phyloP scores from a whole-genome alignment of 2,797 vertebrate genomes.

The Acridotheres tristis region DNA sequence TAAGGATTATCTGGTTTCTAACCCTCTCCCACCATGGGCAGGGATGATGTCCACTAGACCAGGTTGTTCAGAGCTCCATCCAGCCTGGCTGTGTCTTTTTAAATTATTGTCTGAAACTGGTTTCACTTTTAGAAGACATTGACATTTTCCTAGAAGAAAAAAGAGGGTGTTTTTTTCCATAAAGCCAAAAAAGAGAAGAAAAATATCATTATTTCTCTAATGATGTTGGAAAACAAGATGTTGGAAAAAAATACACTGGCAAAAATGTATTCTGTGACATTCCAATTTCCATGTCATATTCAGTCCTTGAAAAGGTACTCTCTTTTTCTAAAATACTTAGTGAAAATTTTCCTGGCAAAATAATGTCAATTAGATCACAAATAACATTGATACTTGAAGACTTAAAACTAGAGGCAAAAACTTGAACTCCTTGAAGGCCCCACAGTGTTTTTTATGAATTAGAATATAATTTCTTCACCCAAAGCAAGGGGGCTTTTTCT shows the following conservation, averaged over 20 bases:
- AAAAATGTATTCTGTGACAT: not conserved
- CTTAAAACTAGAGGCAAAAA: not conserved
- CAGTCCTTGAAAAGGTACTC: not conserved
- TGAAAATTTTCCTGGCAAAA: slow-evolving; percentile 22
- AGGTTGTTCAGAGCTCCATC: not conserved
- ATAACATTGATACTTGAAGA: not conserved
- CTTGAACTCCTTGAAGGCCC: not conserved
- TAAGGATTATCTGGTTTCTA: not conserved
- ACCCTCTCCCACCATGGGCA: fast-evolving
- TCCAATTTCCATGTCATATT: not conserved
- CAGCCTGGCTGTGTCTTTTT: not conserved
- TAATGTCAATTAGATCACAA: not conserved
- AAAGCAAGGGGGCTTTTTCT: not conserved
- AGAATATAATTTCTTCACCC: not conserved
- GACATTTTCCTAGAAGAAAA: not conserved
- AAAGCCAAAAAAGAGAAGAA: not conserved
- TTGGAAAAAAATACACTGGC: not conserved
- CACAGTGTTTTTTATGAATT: not conserved
- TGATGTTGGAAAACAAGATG: not conserved
- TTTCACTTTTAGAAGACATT: not conserved
- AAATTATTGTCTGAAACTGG: not conserved
- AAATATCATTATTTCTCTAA: not conserved
- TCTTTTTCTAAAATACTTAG: not conserved
- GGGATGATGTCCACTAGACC: not conserved
- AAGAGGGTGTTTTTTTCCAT: not conserved